Percentiles rank a stretch among this genome's conserved stretches.
These are phyloP conservation scores for Leucoraja erinaceus DNA, from an alignment of 2,113 vertebrate species.

Conservation along the genomic window DNA sequence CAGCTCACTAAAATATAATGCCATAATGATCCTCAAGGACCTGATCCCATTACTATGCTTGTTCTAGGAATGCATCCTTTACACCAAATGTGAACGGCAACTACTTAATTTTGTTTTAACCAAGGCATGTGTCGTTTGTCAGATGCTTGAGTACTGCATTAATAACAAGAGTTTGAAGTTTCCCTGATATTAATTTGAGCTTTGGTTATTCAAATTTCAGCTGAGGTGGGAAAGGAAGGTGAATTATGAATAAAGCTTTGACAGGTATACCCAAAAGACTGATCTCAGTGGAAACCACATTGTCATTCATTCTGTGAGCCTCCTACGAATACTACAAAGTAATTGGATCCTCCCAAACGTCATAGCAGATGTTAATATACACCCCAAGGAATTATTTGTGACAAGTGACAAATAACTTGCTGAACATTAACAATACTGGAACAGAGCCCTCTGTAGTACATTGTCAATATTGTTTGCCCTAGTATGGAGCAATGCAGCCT, in stretches of 20 bases:
- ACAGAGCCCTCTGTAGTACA: not conserved
- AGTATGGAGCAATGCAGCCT: not conserved
- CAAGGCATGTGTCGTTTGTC: not conserved
- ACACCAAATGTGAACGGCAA: not conserved
- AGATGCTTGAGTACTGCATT: not conserved
- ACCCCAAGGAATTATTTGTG: not conserved
- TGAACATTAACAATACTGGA: not conserved
- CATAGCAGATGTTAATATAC: not conserved
- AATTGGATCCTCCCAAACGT: not conserved
- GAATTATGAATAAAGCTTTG: not conserved
- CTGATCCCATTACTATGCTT: no score
- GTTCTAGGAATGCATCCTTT: no score
- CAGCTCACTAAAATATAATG: no score
- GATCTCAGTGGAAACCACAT: not conserved
- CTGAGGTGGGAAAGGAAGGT: not conserved
- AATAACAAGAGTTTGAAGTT: conserved; percentile 3
- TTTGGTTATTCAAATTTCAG: not conserved
- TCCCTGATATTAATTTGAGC: not conserved
- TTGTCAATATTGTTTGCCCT: not conserved
- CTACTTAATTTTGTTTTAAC: not conserved
- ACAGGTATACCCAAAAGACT: not conserved
- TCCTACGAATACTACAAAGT: not conserved
- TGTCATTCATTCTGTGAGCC: not conserved
- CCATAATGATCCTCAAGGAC: no score
- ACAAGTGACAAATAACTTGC: conserved; percentile 10